phyloP scores from a whole-genome alignment of 2,797 vertebrate species.

The Myotis planiceps region DNA sequence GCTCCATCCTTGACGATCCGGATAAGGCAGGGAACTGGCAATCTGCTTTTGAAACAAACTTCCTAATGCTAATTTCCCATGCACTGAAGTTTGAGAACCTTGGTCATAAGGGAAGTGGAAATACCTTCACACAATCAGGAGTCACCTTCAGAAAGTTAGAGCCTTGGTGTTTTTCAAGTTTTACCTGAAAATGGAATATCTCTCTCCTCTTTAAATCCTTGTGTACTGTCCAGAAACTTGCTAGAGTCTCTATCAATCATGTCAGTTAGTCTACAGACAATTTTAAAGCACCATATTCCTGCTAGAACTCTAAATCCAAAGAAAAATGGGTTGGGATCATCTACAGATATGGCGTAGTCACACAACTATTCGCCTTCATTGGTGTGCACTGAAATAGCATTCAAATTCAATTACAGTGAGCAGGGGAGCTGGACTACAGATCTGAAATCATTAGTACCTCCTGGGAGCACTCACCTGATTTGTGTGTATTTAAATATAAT shows the following conservation, averaged over 20 bases:
- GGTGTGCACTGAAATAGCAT: background rate
- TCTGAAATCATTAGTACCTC: slow-evolving; percentile 47
- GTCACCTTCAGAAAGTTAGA: background rate
- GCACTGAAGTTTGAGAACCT: background rate
- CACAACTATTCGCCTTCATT: background rate
- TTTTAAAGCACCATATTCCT: background rate
- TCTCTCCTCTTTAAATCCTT: slow-evolving; percentile 42
- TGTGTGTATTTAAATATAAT: slow-evolving; percentile 57
- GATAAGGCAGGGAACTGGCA: background rate
- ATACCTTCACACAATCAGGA: background rate
- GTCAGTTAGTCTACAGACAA: background rate
- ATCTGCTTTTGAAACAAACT: background rate
- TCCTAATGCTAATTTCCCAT: background rate
- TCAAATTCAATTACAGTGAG: slow-evolving; percentile 48
- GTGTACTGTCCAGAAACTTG: background rate
- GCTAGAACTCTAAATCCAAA: slow-evolving; percentile 29
- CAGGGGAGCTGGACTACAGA: background rate
- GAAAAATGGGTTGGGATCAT: background rate
- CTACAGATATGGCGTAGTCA: background rate
- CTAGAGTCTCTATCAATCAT: slow-evolving; percentile 6
- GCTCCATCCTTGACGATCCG: background rate
- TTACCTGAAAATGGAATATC: background rate
- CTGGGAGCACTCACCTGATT: slow-evolving; percentile 6
- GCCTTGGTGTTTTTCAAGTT: background rate
- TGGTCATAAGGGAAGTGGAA: background rate